phyloP scores from a whole-genome alignment of 2,113 vertebrate species.

The Coryphaenoides rupestris region DNA sequence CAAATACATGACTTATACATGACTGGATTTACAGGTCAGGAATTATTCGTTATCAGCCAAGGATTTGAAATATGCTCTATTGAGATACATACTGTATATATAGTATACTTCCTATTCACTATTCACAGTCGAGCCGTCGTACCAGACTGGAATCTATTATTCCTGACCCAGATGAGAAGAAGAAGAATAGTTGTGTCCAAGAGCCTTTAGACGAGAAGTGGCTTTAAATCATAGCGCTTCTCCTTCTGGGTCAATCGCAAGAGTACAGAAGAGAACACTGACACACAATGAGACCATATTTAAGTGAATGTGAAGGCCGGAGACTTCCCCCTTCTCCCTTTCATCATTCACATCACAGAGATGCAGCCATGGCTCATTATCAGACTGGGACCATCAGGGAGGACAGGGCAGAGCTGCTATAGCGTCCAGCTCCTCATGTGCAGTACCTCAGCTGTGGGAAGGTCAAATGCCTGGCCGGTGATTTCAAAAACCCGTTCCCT shows the following conservation, averaged over 20 bases:
- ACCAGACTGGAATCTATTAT: slow-evolving; percentile 56
- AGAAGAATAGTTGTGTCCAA: slow-evolving; percentile 37
- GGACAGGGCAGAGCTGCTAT: no score
- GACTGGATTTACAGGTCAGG: no score
- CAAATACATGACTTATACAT: no score
- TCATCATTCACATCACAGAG: no score
- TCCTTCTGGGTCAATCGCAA: slow-evolving; percentile 14
- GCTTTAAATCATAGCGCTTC: slow-evolving; percentile 15
- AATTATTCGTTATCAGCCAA: slow-evolving; percentile 42
- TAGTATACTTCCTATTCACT: background rate
- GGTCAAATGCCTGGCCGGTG: no score
- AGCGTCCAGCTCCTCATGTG: no score
- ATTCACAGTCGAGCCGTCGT: slow-evolving; percentile 20
- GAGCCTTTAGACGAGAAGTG: background rate
- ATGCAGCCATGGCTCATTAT: no score
- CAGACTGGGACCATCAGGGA: no score
- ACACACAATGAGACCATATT: background rate
- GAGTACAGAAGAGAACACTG: background rate
- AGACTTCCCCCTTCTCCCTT: no score
- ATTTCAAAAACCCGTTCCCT: no score
- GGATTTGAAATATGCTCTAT: slow-evolving; percentile 35
- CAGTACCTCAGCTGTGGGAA: no score
- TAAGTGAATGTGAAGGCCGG: no score
- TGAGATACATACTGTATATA: slow-evolving; percentile 47
- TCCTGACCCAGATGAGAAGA: slow-evolving; percentile 52